Percentiles rank a stretch among this genome's conserved stretches.
Conservation (phyloP, 1,140 invertebrate genomes). For the Brachionus rubens region DNA sequence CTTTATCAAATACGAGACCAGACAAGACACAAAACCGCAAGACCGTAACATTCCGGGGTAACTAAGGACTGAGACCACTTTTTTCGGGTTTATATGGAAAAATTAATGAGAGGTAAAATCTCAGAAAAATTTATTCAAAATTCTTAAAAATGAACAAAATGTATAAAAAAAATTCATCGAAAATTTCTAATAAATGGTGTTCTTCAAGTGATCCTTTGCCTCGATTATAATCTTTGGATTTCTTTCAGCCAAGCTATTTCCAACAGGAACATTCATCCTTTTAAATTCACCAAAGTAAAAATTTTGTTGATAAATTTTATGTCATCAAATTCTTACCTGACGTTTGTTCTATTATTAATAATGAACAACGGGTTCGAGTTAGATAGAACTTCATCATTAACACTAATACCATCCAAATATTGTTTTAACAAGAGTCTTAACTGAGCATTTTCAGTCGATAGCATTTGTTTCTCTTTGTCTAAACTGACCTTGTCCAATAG, state of each 20-base stretch:
- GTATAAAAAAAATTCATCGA: no score
- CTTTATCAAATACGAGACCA: no score
- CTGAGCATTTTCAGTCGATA: slow-evolving; percentile 57
- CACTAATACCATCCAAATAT: slow-evolving; percentile 61
- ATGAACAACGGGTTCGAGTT: slow-evolving; percentile 60
- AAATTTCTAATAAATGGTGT: slow-evolving; percentile 43
- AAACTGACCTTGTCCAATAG: slow-evolving; percentile 58
- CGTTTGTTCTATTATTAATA: slow-evolving; percentile 51
- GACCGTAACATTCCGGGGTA: no score
- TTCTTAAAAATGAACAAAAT: no score
- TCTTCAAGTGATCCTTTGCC: slow-evolving; percentile 44
- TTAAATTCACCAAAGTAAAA: no score
- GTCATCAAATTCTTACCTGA: slow-evolving; percentile 16
- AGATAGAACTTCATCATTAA: slow-evolving; percentile 59
- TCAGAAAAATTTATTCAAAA: no score
- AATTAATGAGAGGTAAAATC: no score
- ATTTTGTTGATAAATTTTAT: background rate
- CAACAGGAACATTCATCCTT: slow-evolving; percentile 18
- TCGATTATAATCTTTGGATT: slow-evolving; percentile 13
- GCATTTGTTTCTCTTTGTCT: slow-evolving; percentile 56
- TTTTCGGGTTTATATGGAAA: no score
- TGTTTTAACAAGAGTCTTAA: slow-evolving; percentile 59
- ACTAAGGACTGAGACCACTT: no score
- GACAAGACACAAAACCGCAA: no score
- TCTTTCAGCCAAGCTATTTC: background rate